Conservation (phyloP, 2,797 vertebrate genomes). For the Orientallactaga sibirica region DNA sequence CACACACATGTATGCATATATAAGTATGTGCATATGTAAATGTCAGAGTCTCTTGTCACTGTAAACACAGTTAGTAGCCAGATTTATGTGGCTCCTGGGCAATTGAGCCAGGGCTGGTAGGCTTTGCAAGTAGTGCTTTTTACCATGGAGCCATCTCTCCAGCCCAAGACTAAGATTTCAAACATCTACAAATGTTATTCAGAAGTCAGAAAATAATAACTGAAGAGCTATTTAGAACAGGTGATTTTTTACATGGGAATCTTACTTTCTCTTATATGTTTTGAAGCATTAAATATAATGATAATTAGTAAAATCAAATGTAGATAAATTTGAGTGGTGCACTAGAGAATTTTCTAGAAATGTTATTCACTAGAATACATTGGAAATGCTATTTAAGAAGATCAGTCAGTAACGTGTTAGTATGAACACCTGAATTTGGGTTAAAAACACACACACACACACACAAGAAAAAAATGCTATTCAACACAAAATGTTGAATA, state of each 20-base stretch:
- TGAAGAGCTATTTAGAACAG: conserved; percentile 39
- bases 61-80: too few relatives aligned
- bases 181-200: not conserved
- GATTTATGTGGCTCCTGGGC: too few relatives aligned
- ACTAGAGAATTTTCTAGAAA: not conserved
- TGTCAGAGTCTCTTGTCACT: too few relatives aligned
- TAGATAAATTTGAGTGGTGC: not conserved
- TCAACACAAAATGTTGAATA: not conserved
- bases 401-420: too few relatives aligned
- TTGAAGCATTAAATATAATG: not conserved
- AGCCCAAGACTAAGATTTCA: not conserved
- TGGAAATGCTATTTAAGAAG: not conserved
- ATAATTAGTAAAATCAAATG: conserved; percentile 14
- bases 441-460: too few relatives aligned
- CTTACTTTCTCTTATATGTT: not conserved
- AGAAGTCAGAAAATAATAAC: conserved; percentile 43
- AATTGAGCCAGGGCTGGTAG: too few relatives aligned
- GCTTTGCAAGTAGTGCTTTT: too few relatives aligned
- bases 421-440: too few relatives aligned
- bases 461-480: not conserved
- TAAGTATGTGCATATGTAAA: too few relatives aligned
- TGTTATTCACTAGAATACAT: not conserved
- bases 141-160: too few relatives aligned
- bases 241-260: not conserved
- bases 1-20: too few relatives aligned